phyloP scores from a whole-genome alignment of 2,113 vertebrate genomes.

The Nyctereutes procyonoides region DNA sequence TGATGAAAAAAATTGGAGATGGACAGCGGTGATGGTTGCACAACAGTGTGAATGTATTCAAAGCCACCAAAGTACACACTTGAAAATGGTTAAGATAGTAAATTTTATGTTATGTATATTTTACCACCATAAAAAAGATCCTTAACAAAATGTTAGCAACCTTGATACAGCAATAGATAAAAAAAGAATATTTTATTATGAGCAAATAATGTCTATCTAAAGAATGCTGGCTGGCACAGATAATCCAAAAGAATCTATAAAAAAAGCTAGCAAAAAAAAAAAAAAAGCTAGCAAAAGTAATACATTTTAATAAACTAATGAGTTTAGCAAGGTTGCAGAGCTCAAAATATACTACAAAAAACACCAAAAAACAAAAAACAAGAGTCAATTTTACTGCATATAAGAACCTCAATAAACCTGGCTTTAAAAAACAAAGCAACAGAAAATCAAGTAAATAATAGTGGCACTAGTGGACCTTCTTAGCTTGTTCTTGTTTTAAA shows the following conservation, averaged over 20 bases:
- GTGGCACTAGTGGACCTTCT: not conserved
- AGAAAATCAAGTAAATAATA: not conserved
- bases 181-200: not conserved
- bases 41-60: not conserved
- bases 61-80: not conserved
- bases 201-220: not conserved
- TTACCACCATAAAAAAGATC: not conserved
- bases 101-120: not conserved
- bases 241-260: not conserved
- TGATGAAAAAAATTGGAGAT: not conserved
- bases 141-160: not conserved
- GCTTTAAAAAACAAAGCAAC: slow-evolving; percentile 6
- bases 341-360: not conserved
- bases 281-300: not conserved
- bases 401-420: not conserved
- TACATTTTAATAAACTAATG: not conserved
- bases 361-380: not conserved
- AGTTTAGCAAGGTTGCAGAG: not conserved
- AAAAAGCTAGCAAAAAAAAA: not conserved
- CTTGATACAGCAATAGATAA: not conserved
- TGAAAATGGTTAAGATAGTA: not conserved
- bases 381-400: not conserved
- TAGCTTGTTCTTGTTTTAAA: not conserved
- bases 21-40: not conserved
- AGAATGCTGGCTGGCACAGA: not conserved